Base-by-base conservation (phyloP, 2,797 vertebrate genomes). In the Lutra lutra region DNA sequence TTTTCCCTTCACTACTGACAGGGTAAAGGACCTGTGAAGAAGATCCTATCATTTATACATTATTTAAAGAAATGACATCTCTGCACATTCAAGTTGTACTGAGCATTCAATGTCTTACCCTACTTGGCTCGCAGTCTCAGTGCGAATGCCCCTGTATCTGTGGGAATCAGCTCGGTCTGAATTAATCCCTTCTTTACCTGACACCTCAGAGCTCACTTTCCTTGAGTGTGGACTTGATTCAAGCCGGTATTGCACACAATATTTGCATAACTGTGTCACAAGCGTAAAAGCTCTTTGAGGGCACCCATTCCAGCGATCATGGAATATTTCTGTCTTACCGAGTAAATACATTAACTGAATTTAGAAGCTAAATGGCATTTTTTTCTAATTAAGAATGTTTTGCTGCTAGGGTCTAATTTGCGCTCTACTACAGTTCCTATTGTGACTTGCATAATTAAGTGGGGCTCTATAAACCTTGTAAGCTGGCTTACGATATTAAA, bases 301-400 rank as follows among this genome's bases (percentile, higher is more conserved):
- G 43, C 11, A 51, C 51, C 80, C 43, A 25, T 60, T 20, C 23
- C 68, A 79, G 77, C 23, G 35, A 96, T 95, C 40, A 84, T 56
- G 29, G 35, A 95, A 79, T 95, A 60, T 75, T 85, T 72, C 56
- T 25, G 27, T 90, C 85, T 95, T 84, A 92, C 0, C 48, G 80
- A 92, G 46, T 84, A 82, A 97, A 93, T 82, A 90, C 86, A 89
- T 54, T 43, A 84, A 83, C 79, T 78, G 86, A 90, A 94, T 93
- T 92, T 89, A 72, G 75, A 93, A 85, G 54, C 51, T 70, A 92
- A 75, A 29, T 40, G 38, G 12, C 40, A 64, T 94, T 97, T 29
- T 90, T 96, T 70, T 72, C 64, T 93, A 96, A 89, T 97, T 96
- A 97, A 93, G 60, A 89, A 72, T 56, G 72, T 48, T 87, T 90